These are phyloP conservation scores for Microtus oregoni DNA, from an alignment of 2,113 vertebrate species.

Conservation along the genomic window DNA sequence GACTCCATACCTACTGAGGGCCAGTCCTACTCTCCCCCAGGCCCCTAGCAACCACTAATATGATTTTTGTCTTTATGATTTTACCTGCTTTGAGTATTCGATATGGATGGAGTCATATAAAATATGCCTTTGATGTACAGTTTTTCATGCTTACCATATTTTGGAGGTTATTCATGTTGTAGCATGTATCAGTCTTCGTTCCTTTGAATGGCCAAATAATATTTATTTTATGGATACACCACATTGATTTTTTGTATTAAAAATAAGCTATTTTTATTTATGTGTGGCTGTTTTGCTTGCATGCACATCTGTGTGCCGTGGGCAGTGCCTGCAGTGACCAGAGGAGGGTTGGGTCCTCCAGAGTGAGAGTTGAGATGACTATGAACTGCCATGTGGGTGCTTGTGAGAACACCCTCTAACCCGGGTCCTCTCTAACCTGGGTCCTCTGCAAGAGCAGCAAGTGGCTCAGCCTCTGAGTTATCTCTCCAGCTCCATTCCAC, in stretches of 20 bases:
- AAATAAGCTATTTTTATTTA: not conserved
- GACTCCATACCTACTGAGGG: not conserved
- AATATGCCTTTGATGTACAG: not conserved
- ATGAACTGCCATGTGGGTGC: not conserved
- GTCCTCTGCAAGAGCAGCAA: not conserved
- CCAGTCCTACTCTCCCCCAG: rapidly evolving
- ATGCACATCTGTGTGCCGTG: not conserved
- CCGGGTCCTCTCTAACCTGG: not conserved
- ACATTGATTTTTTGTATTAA: not conserved
- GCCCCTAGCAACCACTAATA: not conserved
- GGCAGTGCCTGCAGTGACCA: no score
- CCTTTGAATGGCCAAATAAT: not conserved
- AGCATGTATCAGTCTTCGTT: not conserved
- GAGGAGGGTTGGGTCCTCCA: not conserved
- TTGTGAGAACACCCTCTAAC: not conserved
- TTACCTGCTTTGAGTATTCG: not conserved
- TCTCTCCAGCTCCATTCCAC: not conserved
- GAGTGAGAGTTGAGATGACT: not conserved
- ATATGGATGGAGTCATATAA: not conserved
- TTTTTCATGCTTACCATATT: not conserved
- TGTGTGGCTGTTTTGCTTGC: not conserved
- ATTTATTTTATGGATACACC: not conserved
- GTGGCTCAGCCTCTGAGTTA: not conserved
- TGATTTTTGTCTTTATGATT: not conserved
- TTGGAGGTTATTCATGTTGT: not conserved